These are phyloP conservation scores for Eucera pruinosa DNA, from an alignment of 2,888 invertebrate species.

Conservation along the genomic window DNA sequence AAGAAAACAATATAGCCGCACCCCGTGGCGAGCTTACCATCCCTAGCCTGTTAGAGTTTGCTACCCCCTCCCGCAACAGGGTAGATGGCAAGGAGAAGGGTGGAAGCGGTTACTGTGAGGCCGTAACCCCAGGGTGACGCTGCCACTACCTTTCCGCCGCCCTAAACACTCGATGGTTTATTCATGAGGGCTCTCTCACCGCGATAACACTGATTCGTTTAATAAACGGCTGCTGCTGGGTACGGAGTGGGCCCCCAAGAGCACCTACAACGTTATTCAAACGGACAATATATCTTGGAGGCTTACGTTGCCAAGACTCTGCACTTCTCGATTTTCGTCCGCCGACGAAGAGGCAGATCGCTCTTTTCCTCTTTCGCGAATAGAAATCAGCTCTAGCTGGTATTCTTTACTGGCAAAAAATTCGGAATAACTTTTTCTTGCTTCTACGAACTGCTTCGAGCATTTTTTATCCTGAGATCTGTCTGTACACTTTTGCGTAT, in stretches of 20 bases:
- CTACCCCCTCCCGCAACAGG: constrained; percentile 34
- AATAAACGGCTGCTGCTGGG: constrained; percentile 80
- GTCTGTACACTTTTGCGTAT: neutral
- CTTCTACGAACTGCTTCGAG: neutral
- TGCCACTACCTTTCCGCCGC: constrained; percentile 70
- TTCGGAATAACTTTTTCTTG: constrained; percentile 40
- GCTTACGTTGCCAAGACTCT: constrained; percentile 79
- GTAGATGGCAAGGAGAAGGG: constrained; percentile 50
- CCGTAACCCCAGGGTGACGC: constrained; percentile 70
- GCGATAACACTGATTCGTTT: constrained; percentile 84
- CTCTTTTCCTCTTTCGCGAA: constrained; percentile 52
- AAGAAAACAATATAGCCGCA: constrained; percentile 84
- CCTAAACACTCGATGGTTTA: constrained; percentile 84
- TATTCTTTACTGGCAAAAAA: neutral
- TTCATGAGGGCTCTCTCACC: constrained; percentile 83
- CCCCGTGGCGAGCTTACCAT: constrained; percentile 82
- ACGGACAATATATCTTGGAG: constrained; percentile 80
- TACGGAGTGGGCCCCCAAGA: constrained; percentile 62
- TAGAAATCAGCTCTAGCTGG: neutral
- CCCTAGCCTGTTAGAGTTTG: constrained; percentile 71
- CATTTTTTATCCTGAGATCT: constrained; percentile 4
- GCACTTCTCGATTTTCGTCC: constrained; percentile 60
- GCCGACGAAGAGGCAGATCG: constrained; percentile 29
- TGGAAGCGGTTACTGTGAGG: constrained; percentile 64
- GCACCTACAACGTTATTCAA: constrained; percentile 80